Evolutionary conservation across 2,888 invertebrate genomes (phyloP).

Genomic region (Microctonus hyperodae): DNA sequence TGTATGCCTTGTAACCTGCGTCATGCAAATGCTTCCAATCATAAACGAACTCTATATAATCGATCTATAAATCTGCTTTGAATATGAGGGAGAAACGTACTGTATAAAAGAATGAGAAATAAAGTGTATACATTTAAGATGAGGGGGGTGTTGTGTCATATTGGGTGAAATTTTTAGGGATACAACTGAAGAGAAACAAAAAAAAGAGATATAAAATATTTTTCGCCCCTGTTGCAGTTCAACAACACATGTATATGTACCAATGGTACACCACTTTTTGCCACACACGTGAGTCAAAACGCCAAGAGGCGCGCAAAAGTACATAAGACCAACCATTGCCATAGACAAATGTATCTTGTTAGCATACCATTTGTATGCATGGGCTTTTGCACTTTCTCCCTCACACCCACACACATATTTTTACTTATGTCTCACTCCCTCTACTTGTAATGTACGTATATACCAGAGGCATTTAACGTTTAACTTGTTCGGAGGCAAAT

Average conservation of each 20-base stretch:
- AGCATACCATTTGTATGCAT: conserved; percentile 64
- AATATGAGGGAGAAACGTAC: conserved; percentile 40
- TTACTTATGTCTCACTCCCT: conserved; percentile 28
- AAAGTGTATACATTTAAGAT: background rate
- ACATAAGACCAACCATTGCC: conserved; percentile 47
- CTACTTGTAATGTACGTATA: conserved; percentile 34
- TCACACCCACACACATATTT: too few species aligned
- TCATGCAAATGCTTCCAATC: conserved; percentile 63
- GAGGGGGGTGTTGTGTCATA: background rate
- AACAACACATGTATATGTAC: conserved; percentile 10
- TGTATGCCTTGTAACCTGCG: conserved; percentile 46
- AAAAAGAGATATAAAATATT: conserved; percentile 19
- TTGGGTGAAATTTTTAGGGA: background rate
- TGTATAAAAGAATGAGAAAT: conserved; percentile 17
- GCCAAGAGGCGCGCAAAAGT: conserved; percentile 31
- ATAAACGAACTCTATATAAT: conserved; percentile 60
- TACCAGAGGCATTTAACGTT: conserved; percentile 52
- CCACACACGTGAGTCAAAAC: conserved; percentile 20
- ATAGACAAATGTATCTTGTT: conserved; percentile 63
- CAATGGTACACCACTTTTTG: background rate
- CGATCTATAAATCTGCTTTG: conserved; percentile 63
- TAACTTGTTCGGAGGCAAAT: conserved; percentile 56
- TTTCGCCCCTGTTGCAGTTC: conserved; percentile 28
- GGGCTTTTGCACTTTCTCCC: conserved; percentile 55
- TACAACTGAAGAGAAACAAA: background rate